phyloP scores from a whole-genome alignment of 2,113 vertebrate genomes.

The Cochlearius cochlearius region DNA sequence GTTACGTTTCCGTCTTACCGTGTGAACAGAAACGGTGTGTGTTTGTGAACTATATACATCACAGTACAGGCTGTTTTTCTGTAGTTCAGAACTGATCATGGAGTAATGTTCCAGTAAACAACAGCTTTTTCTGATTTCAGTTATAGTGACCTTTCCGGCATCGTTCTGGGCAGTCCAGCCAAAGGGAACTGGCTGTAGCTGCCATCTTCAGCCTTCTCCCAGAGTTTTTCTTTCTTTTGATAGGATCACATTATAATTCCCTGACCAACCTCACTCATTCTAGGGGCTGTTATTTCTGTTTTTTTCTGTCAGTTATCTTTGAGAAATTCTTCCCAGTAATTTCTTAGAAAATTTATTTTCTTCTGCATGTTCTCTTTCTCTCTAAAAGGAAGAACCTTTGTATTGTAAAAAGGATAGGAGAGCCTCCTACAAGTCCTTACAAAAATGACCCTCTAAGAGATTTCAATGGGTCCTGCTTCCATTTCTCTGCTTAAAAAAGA shows the following conservation, averaged over 20 bases:
- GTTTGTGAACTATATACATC: not conserved
- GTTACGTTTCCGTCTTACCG: not conserved
- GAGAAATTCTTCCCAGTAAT: not conserved
- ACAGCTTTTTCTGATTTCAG: not conserved
- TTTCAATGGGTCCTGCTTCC: not conserved
- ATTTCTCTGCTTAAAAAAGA: not conserved
- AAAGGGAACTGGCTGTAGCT: not conserved
- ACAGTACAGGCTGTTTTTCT: not conserved
- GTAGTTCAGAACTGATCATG: not conserved
- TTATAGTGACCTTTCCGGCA: not conserved
- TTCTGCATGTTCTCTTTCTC: not conserved
- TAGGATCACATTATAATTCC: not conserved
- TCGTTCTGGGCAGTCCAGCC: not conserved
- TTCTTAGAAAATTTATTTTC: not conserved
- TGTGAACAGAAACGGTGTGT: not conserved
- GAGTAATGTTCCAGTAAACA: not conserved
- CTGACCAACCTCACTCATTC: not conserved
- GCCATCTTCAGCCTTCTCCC: not conserved
- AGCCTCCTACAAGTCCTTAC: not conserved
- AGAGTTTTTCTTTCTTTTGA: not conserved
- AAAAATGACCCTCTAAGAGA: not conserved
- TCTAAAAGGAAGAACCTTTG: not conserved
- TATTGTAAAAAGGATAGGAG: not conserved
- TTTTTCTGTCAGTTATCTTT: not conserved
- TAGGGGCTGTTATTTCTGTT: not conserved